These are phyloP conservation scores for Karalla daura DNA, from an alignment of 2,797 vertebrate species.

Conservation along the genomic window DNA sequence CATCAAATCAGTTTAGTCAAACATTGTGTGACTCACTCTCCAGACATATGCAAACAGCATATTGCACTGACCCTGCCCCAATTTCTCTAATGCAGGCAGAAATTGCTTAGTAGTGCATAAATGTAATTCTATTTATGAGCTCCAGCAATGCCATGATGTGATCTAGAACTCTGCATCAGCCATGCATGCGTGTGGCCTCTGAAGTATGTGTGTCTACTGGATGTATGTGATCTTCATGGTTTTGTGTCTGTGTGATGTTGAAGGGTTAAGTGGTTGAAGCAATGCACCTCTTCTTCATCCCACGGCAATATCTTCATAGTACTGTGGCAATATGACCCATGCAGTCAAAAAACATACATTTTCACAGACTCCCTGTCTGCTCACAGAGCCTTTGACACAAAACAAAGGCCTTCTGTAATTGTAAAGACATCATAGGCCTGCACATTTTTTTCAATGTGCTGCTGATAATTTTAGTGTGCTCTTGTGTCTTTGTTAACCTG, in stretches of 20 bases:
- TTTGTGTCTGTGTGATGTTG: background rate
- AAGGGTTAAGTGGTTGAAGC: constrained; percentile 17
- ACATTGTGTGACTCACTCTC: constrained; percentile 49
- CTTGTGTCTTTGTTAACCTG: background rate
- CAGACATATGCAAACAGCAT: background rate
- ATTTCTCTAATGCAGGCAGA: constrained; percentile 15
- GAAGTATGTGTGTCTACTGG: background rate
- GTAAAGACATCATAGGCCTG: background rate
- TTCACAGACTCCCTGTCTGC: constrained; percentile 6
- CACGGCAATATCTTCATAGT: constrained; percentile 32
- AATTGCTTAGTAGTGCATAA: constrained; percentile 63
- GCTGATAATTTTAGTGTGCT: background rate
- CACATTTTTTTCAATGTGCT: no score
- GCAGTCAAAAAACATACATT: constrained; percentile 32
- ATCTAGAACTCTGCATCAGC: constrained; percentile 1
- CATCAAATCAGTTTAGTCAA: constrained; percentile 58
- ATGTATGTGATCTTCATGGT: constrained; percentile 6
- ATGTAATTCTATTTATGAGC: constrained; percentile 33
- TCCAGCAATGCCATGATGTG: constrained; percentile 37
- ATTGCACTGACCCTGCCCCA: constrained; percentile 34
- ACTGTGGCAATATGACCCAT: constrained; percentile 38
- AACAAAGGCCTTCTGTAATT: background rate
- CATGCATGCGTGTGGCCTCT: constrained; percentile 3
- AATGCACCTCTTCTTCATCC: constrained; percentile 49
- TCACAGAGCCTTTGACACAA: constrained; percentile 13